Base-by-base conservation (phyloP, 1,140 invertebrate species). In the Drosophila bifasciata region DNA sequence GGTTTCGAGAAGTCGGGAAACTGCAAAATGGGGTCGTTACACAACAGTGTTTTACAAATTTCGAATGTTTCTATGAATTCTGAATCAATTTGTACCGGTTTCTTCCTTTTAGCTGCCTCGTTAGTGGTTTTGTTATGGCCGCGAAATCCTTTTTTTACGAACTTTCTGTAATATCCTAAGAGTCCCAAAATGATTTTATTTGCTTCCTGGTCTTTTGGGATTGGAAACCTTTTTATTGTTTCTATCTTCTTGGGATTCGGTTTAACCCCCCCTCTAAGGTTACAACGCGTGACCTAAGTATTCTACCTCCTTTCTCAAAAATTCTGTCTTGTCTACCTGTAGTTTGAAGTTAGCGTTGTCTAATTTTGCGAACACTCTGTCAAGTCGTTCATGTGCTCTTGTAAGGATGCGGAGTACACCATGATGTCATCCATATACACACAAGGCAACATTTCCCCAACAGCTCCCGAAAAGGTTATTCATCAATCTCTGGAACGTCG, bases 281-380 rank as follows among this genome's bases (percentile, higher is more conserved):
- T 16, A 63, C 44, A 3, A 88, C n/a, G n/a, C 48, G 55, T 91
- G 89, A 21, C 90, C 79, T 55, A 90, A 19, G 7, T 23, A 57
- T 28, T 57, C 55, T 5, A 43, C 43, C 16, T 48, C 44, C 2
- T 53, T 68, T 84, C 16, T 46, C 2, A 58, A 7, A 28, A 57
- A 57, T 15, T 57, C 44, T 13, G 41, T 19, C 11, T 8, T 46
- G 11, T 23, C 44, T 23, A 17, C 5, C 5, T 45, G 25, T 1
- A 28, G 25, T 28, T 28, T 28, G 8, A 28, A 28, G 1, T 28
- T 28, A 2, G 25, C 8, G 1, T 28, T 28, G 0, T 28, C 25
- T 8, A 28, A 9, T 28, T 28, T 28, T 28, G 25, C 25, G 25
- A 28, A 28, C 1, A 28, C 8, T 1, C 8, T 9, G 25, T 28